Evolutionary conservation across 2,113 vertebrate species (phyloP), one percentile per base, ranked within the genome.

Genomic region (Tragulus kanchil): DNA sequence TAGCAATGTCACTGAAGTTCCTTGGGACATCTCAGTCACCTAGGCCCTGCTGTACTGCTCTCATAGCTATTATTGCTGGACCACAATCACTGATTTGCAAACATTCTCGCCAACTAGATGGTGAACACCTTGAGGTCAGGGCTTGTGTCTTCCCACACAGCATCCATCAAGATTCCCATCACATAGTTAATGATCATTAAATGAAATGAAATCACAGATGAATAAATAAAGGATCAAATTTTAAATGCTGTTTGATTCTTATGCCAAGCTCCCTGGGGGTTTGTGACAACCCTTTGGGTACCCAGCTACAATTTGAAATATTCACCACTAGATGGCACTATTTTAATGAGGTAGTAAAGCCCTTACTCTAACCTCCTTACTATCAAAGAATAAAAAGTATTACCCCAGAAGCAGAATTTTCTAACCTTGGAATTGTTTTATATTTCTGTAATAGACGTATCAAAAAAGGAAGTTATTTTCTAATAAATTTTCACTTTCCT

Each of bases 241-340:
- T 69, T n/a, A 88, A 90, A 79, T 87, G 56, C 23, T 45, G 9
- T 16, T 75, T 90, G 16, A 56, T 84, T 52, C 78, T 89, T 84
- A 95, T 85, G 19, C 25, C 19, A 67, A 62, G 52, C 25, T 67
- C 75, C 61, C 62, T 65, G 56, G 89, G 67, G 58, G 36, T 65
- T 81, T 93, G 73, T 45, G 56, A 82, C 88, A n/a, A 64, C 17
- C 59, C 64, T 92, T 36, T 25, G 42, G 45, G 94, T 48, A 93
- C 69, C 48, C 56, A 59, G 42, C 79, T 93, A 97, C 94, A 93
- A 91, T 98, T 95, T 90, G 84, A 96, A 97, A 92, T 77, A 90
- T 56, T 87, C 25, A 82, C 97, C 97, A 95, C 95, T 97, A 98
- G 97, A 95, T 97, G 96, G 97, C 97, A 97, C 96, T 97, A 95